Evolutionary conservation across 2,888 invertebrate genomes (phyloP), one percentile per base, ranked within the genome.

Genomic region (Polia nebulosa): DNA sequence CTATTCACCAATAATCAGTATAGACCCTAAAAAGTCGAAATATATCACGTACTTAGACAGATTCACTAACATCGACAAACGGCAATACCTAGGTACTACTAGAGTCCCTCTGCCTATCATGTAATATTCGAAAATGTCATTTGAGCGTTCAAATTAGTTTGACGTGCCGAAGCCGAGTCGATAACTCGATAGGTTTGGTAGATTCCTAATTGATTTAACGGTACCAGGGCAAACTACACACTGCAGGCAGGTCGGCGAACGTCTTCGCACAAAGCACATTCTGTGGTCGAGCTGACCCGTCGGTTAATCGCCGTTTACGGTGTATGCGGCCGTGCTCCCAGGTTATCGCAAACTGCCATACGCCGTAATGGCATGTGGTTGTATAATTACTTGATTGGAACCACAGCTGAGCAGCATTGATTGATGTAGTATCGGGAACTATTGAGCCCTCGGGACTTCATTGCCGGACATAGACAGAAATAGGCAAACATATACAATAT

Each of bases 131-230:
- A 65, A 76, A 76, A 66, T 64, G 49, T 62, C 27, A 74, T 64
- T 68, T 47, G 44, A 58, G 47, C 47, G 17, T 47, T 17, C 41
- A 20, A 63, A 64, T 62, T 62, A 67, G 75, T 81, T 75, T 72
- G 66, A 71, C 61, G 56, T 58, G 22, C 44, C 47, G 67, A 51
- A 68, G 55, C 67, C 36, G 69, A 68, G 76, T 76, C 72, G 59
- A 72, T 78, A 79, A 75, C 77, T 77, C 62, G 75, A 78, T 82
- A 78, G 68, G 44, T 56, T 52, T 20, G 32, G 15, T 32, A 32
- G 52, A 7, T 32, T 62, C 63, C 56, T 79, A 83, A 84, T 82
- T 85, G 80, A 81, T 81, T 82, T 79, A 78, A 72, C 76, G 64
- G 66, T 66, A 71, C 68, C 72, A 63, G 51, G 62, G 69, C 41